Evolutionary conservation across 2,888 invertebrate species (phyloP), one percentile per base, ranked within the genome.

Genomic region (Rhagophthalmus giganteus): DNA sequence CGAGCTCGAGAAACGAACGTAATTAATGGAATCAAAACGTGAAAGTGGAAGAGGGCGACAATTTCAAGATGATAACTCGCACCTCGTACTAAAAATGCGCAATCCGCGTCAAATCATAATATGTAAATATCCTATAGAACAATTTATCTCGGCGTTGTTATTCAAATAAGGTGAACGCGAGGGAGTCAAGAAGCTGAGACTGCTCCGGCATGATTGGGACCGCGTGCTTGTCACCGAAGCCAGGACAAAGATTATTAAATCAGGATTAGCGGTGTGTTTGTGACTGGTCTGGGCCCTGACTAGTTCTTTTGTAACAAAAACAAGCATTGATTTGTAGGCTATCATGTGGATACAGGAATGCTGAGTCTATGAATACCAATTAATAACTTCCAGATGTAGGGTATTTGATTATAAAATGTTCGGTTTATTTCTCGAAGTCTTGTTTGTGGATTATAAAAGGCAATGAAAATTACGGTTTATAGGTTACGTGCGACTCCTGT

Each of bases 141-240:
- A 70, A 72, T 73, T 71, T 71, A 69, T 63, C 61, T 61, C 55
- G 52, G 52, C 60, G 66, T 70, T 70, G 66, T 69, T 63, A 69
- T 69, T 66, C 63, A 69, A 69, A 69, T 68, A 63, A 65, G 63
- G 58, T 41, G 41, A 52, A 49, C 48, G 59, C 54, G 60, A 58
- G 63, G 59, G 57, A 49, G 58, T 57, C 52, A 44, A 50, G 54
- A 27, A 78, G 78, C 78, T 77, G 78, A 78, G 78, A n/a, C 78
- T 78, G 77, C 44, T 78, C 78, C 78, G 78, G 78, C 78, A 80
- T 80, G 78, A 79, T 79, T 78, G 77, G 76, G 69, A 74, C 72
- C 70, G 72, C 74, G 77, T 71, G 69, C 54, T 71, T 66, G 68
- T 67, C 68, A 66, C 67, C 63, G 67, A 58, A 61, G 64, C 58